Conservation (phyloP, 2,888 invertebrate species). For the Beris chalybata region DNA sequence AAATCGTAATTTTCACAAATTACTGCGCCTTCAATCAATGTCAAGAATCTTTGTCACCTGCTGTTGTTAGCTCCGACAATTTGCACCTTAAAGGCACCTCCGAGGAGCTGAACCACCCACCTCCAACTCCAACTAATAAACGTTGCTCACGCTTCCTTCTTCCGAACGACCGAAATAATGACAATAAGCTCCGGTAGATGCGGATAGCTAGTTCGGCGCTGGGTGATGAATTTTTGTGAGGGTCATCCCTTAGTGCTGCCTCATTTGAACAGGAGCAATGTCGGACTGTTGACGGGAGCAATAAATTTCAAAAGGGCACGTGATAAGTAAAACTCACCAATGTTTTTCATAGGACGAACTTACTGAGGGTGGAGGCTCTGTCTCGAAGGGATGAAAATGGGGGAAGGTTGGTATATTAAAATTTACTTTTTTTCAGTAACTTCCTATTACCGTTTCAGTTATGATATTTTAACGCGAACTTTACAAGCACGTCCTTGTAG, state of each 20-base stretch:
- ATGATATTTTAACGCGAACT: conserved; percentile 10
- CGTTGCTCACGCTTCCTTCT: not conserved
- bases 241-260: conserved; percentile 10
- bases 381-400: not conserved
- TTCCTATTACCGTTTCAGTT: conserved; percentile 17
- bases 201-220: not conserved
- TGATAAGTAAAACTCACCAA: conserved; percentile 20
- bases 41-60: conserved; percentile 34
- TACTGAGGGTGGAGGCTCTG: not conserved
- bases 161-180: conserved; percentile 3
- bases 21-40: conserved; percentile 34
- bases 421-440: conserved; percentile 7
- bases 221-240: conserved; percentile 7
- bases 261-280: not conserved
- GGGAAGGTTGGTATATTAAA: not conserved
- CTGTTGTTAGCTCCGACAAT: conserved; percentile 26
- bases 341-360: not conserved
- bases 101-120: not conserved
- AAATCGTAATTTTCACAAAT: conserved; percentile 35
- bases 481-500: too few relatives aligned
- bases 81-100: conserved; percentile 10
- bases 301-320: conserved; percentile 14
- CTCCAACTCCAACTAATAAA: not conserved
- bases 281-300: conserved; percentile 14
- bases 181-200: not conserved